These are phyloP conservation scores for Ichneumoninae sp. DNA, from an alignment of 2,888 invertebrate species.

Conservation along the genomic window DNA sequence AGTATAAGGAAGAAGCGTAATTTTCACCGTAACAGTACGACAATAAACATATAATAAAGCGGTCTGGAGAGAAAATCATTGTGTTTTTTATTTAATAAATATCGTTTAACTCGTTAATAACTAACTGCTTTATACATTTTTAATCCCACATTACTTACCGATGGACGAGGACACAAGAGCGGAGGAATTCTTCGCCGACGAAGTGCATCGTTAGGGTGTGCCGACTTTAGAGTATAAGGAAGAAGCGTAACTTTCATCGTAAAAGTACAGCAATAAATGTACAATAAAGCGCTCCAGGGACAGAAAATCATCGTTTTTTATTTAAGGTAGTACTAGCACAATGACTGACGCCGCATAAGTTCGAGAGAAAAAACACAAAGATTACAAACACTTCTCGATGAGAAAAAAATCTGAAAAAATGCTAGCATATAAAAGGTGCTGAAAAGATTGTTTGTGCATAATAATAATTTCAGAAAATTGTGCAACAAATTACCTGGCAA, in stretches of 20 bases:
- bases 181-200: slow-evolving; percentile 91
- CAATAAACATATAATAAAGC: slow-evolving; percentile 50
- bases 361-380: too few species aligned
- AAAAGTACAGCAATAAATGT: slow-evolving; percentile 37
- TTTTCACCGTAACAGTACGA: slow-evolving; percentile 27
- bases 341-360: too few species aligned
- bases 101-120: too few species aligned
- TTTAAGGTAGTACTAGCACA: too few species aligned
- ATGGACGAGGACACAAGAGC: slow-evolving; percentile 86
- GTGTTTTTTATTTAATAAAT: background rate
- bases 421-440: too few species aligned
- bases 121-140: background rate
- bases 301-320: slow-evolving; percentile 3
- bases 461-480: too few species aligned
- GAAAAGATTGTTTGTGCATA: too few species aligned
- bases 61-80: slow-evolving; percentile 13
- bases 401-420: too few species aligned
- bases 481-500: too few species aligned
- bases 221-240: slow-evolving; percentile 89
- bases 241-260: slow-evolving; percentile 73
- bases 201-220: slow-evolving; percentile 90
- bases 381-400: too few species aligned
- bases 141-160: slow-evolving; percentile 85
- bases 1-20: slow-evolving; percentile 85
- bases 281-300: slow-evolving; percentile 45